phyloP scores from a whole-genome alignment of 2,113 vertebrate species.

The human (Homo sapiens) region GRCh38 chr2:128291501-128292000 shows the following conservation, averaged over 20 bases:
- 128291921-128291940: not conserved
- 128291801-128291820: not conserved
- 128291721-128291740: not conserved
- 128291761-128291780: not conserved
- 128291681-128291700: not conserved
- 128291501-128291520: slow-evolving; percentile 2
- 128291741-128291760: not conserved
- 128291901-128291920: not conserved
- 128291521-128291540: not conserved
- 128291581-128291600: not conserved
- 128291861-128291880: not conserved
- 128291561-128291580: not conserved
- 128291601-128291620: not conserved
- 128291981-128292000: not conserved
- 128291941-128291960: accelerated
- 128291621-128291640: not conserved
- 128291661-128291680: not conserved
- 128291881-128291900: not conserved
- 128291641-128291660: not conserved
- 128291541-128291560: not conserved
- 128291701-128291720: not conserved
- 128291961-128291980: accelerated
- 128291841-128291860: not conserved
- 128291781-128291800: not conserved
- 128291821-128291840: not conserved